phyloP scores from a whole-genome alignment of 2,797 vertebrate genomes.

The Hephaestus fuliginosus region DNA sequence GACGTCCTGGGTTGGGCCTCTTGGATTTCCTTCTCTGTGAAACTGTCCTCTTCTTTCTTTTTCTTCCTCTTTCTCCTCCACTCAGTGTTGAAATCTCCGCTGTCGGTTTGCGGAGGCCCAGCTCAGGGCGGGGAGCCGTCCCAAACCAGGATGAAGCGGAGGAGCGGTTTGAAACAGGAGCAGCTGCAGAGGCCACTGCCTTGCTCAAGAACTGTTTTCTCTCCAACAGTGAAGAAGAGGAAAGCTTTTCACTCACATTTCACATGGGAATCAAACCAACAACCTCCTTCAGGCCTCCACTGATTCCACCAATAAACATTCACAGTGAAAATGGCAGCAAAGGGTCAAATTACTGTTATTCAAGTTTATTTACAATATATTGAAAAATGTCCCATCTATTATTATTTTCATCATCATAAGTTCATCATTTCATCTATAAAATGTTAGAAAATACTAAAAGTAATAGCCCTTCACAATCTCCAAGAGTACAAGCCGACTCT shows the following conservation, averaged over 20 bases:
- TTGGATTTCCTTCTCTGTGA: conserved; percentile 69
- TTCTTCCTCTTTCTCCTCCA: conserved; percentile 63
- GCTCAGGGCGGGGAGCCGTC: conserved; percentile 5
- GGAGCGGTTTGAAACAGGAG: background rate
- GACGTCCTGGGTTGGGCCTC: conserved; percentile 19
- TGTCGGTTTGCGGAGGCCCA: conserved; percentile 36
- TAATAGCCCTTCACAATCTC: no score
- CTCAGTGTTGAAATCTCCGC: conserved; percentile 48
- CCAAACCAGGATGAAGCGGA: conserved; percentile 36
- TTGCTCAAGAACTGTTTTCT: background rate
- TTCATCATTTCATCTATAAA: no score
- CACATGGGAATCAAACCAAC: background rate
- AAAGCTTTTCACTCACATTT: no score
- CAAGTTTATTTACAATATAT: background rate
- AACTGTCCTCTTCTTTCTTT: conserved; percentile 66
- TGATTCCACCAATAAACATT: background rate
- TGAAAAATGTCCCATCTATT: no score
- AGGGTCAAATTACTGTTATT: background rate
- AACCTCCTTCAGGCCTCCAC: background rate
- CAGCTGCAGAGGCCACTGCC: background rate
- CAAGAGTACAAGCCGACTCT: no score
- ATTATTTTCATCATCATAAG: no score
- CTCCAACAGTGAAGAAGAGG: background rate
- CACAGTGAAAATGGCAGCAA: background rate
- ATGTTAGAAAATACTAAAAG: no score